Evolutionary conservation across 2,797 vertebrate species (phyloP).

Genomic region (Syndactyla subalaris): DNA sequence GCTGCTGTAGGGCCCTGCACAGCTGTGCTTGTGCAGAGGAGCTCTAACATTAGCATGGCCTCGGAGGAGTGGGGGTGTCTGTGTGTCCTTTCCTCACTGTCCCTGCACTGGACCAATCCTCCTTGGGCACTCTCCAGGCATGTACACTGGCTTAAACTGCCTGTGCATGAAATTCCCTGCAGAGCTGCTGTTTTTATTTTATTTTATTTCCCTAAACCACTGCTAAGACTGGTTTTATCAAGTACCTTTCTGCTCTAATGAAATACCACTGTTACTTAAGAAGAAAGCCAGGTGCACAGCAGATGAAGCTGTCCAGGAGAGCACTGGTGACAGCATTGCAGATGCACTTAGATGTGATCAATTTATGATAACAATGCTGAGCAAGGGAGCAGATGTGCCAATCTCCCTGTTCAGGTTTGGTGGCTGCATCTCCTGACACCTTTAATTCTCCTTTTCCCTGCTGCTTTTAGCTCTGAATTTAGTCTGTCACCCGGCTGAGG

Average conservation of each 20-base stretch:
- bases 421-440: background rate
- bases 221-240: background rate
- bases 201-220: background rate
- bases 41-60: background rate
- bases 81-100: too few relatives aligned
- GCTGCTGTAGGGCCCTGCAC: background rate
- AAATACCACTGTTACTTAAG: background rate
- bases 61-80: background rate
- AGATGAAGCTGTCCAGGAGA: constrained; percentile 20
- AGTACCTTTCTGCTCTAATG: background rate
- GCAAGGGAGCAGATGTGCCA: background rate
- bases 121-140: background rate
- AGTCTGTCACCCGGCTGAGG: background rate
- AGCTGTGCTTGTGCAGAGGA: background rate
- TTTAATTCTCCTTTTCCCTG: background rate
- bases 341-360: background rate
- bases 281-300: background rate
- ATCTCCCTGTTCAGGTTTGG: background rate
- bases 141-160: background rate
- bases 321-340: background rate
- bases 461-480: background rate
- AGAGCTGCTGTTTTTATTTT: background rate
- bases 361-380: background rate
- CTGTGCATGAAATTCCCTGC: background rate
- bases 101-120: background rate